phyloP scores from a whole-genome alignment of 2,113 vertebrate genomes.

The Dasyprocta punctata region DNA sequence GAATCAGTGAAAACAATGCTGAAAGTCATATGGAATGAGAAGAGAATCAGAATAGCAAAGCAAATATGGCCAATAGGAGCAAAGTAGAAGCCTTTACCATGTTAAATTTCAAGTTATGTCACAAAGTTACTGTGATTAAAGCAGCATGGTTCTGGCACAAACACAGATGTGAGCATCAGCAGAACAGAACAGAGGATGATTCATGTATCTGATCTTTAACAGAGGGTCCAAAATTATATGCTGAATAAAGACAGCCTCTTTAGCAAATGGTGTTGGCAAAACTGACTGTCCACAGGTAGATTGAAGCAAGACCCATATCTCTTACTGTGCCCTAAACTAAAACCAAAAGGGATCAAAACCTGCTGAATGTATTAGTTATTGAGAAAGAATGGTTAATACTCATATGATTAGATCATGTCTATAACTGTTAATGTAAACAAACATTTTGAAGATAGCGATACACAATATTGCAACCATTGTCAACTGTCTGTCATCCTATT shows the following conservation, averaged over 20 bases:
- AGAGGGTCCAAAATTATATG: neutral
- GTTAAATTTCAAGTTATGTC: neutral
- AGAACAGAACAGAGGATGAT: neutral
- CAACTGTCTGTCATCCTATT: too few relatives aligned
- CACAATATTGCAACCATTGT: too few relatives aligned
- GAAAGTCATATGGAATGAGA: neutral
- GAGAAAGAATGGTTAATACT: too few relatives aligned
- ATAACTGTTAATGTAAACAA: too few relatives aligned
- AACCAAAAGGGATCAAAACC: neutral
- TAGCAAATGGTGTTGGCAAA: neutral
- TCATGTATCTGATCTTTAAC: neutral
- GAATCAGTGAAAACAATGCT: neutral
- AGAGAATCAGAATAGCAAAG: neutral
- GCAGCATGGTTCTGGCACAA: neutral
- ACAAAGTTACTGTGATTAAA: neutral
- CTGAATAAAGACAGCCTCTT: neutral
- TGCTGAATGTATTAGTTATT: too few relatives aligned
- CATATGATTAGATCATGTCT: too few relatives aligned
- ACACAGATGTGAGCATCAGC: neutral
- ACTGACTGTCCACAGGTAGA: neutral
- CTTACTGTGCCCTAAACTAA: neutral
- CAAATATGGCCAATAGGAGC: neutral
- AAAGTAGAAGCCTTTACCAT: neutral
- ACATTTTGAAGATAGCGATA: too few relatives aligned
- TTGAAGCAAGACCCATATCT: neutral